Evolutionary conservation across 2,888 invertebrate genomes (phyloP).

Genomic region (Eulithis testata): DNA sequence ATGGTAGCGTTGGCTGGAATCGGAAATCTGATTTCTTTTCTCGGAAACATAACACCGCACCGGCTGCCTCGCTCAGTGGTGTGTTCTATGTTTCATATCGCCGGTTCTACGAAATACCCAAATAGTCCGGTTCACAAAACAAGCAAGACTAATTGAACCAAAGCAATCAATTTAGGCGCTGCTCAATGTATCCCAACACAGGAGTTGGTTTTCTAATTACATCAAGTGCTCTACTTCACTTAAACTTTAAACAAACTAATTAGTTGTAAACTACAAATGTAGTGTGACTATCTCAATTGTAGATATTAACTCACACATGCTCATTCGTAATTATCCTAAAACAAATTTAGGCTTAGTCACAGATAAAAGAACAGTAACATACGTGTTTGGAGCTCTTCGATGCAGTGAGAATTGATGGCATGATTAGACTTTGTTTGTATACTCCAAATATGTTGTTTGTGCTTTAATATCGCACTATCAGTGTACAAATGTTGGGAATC

Average conservation of each 20-base stretch:
- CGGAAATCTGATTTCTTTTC: conserved; percentile 73
- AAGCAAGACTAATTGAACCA: conserved; percentile 29
- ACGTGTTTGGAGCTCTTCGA: conserved; percentile 28
- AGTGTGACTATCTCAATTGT: conserved; percentile 30
- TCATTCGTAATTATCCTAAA: conserved; percentile 30
- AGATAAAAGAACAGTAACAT: conserved; percentile 17
- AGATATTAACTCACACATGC: conserved; percentile 29
- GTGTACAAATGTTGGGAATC: conserved; percentile 70
- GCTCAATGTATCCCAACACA: conserved; percentile 32
- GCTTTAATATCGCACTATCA: conserved; percentile 67
- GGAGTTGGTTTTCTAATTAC: conserved; percentile 32
- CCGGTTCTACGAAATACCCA: conserved; percentile 40
- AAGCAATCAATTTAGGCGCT: conserved; percentile 28
- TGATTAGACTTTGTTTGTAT: conserved; percentile 75
- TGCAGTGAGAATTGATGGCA: conserved; percentile 55
- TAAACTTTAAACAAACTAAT: conserved; percentile 35
- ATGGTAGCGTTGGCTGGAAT: conserved; percentile 69
- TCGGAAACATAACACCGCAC: conserved; percentile 62
- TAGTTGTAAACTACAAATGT: conserved; percentile 29
- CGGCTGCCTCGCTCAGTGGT: conserved; percentile 47
- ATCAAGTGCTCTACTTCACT: conserved; percentile 32
- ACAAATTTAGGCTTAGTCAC: conserved; percentile 27
- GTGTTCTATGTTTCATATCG: conserved; percentile 40
- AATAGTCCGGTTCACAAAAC: conserved; percentile 21
- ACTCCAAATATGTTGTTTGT: conserved; percentile 78